Conservation (phyloP, 2,888 invertebrate species). For the Tenthredo notha region DNA sequence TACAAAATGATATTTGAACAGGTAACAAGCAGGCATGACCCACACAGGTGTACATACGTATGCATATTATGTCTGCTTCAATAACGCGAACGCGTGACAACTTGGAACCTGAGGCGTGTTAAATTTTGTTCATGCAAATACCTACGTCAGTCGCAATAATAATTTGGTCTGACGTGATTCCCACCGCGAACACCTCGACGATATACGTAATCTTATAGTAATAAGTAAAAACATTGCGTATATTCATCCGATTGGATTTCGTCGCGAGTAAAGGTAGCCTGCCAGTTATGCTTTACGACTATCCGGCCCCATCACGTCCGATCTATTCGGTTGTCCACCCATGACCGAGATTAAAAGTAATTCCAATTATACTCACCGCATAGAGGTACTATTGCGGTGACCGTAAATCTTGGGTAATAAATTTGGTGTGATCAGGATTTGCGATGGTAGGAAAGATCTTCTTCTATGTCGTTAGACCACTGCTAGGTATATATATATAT, state of each 20-base stretch:
- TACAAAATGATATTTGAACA: not conserved
- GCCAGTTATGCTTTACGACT: constrained; percentile 34
- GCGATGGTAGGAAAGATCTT: not conserved
- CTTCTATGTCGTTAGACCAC: not conserved
- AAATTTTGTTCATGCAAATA: constrained; percentile 28
- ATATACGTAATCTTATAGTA: constrained; percentile 15
- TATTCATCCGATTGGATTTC: constrained; percentile 27
- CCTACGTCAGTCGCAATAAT: constrained; percentile 26
- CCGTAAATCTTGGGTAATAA: not conserved
- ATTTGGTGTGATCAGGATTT: not conserved
- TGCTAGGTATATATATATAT: not conserved
- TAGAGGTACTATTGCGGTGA: not conserved
- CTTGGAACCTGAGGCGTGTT: constrained; percentile 36
- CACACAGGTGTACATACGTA: not conserved
- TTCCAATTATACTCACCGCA: constrained; percentile 6
- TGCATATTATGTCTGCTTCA: not conserved
- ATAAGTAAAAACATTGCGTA: not conserved
- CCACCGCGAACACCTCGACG: constrained; percentile 35
- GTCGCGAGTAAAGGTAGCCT: not conserved
- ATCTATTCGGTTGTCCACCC: not conserved
- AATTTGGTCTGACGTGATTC: constrained; percentile 43
- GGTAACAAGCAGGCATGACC: not conserved
- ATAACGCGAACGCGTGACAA: constrained; percentile 31
- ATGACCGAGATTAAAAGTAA: constrained; percentile 29
- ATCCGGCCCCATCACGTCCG: constrained; percentile 13